Percentiles rank a stretch among this genome's conserved stretches.
phyloP scores from a whole-genome alignment of 2,888 invertebrate genomes.

The Torymus texanus region DNA sequence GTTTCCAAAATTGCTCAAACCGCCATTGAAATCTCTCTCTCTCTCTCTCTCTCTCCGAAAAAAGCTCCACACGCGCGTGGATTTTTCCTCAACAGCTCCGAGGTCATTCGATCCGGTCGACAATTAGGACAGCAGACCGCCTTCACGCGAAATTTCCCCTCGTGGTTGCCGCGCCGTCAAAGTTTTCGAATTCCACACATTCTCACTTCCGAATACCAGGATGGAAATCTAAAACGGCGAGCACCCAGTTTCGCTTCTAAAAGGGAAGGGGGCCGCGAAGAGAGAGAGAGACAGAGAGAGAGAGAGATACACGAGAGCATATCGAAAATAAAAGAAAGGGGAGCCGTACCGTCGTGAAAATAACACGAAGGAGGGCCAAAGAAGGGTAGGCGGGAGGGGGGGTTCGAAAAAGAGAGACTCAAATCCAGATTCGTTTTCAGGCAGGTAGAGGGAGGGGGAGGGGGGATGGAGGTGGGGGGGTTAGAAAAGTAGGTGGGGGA shows the following conservation, averaged over 20 bases:
- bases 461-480: constrained; percentile 9
- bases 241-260: constrained; percentile 42
- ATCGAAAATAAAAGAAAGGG: constrained; percentile 49
- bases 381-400: constrained; percentile 3
- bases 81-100: too few relatives aligned
- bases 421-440: constrained; percentile 22
- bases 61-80: too few relatives aligned
- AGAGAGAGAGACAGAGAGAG: constrained; percentile 37
- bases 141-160: neutral
- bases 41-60: too few relatives aligned
- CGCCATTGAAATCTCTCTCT: too few relatives aligned
- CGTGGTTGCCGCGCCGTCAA: neutral
- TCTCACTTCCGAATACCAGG: constrained; percentile 52
- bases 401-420: constrained; percentile 14
- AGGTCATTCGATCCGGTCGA: too few relatives aligned
- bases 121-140: constrained; percentile 4
- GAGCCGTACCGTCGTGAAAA: constrained; percentile 42
- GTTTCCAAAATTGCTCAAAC: too few relatives aligned
- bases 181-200: constrained; percentile 50
- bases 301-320: neutral
- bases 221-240: constrained; percentile 52
- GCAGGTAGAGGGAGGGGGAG: constrained; percentile 12
- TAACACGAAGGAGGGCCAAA: constrained; percentile 45
- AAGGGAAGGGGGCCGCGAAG: neutral
- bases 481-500: neutral